phyloP scores from a whole-genome alignment of 1,140 invertebrate species.

The Bursaphelenchus mucronatus region DNA sequence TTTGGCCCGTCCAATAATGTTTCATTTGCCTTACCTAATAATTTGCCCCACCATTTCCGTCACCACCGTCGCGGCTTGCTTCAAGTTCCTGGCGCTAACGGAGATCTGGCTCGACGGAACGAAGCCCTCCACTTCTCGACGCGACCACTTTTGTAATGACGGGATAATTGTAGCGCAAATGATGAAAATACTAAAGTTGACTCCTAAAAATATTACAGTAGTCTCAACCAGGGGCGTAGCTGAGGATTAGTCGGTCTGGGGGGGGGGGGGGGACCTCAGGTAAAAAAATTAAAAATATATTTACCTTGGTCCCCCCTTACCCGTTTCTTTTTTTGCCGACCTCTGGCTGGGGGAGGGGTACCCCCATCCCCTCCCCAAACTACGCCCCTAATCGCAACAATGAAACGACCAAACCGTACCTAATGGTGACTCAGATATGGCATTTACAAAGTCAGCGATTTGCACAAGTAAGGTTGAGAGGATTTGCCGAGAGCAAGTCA shows the following conservation, averaged over 20 bases:
- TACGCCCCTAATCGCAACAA: no score
- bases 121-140: conserved; percentile 18
- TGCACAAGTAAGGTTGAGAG: conserved; percentile 12
- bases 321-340: no score
- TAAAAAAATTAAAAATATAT: no score
- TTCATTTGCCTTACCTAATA: not conserved
- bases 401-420: not conserved
- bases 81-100: conserved; percentile 11
- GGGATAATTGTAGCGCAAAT: conserved; percentile 20
- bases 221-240: no score
- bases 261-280: no score
- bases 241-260: no score
- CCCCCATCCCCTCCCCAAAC: no score
- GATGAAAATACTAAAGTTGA: conserved; percentile 14
- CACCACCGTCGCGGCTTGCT: conserved; percentile 18
- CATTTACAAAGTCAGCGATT: conserved; percentile 11
- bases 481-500: conserved; percentile 21
- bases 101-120: conserved; percentile 20
- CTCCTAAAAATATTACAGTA: conserved; percentile 19
- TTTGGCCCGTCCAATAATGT: no score
- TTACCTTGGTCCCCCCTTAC: no score
- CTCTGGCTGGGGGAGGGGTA: no score
- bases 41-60: conserved; percentile 22
- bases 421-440: not conserved
- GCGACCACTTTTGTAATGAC: conserved; percentile 21